Conservation (phyloP, 2,888 invertebrate species). For the Archips crataeganus region DNA sequence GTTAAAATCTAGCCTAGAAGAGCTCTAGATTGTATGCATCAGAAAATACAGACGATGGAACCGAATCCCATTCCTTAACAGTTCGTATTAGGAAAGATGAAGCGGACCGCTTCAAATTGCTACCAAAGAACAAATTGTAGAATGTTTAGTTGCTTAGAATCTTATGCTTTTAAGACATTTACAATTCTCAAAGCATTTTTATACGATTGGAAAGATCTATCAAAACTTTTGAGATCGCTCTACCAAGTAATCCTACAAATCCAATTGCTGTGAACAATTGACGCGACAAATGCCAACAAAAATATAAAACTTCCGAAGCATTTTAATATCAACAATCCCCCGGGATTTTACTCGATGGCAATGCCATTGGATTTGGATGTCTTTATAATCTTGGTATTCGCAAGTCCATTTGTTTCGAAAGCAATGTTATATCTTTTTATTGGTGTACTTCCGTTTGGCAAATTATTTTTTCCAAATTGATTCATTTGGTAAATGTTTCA, state of each 20-base stretch:
- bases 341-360: constrained; percentile 6
- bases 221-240: not conserved
- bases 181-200: not conserved
- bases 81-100: no score
- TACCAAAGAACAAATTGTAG: no score
- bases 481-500: no score
- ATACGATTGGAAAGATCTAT: not conserved
- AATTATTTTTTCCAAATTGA: no score
- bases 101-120: no score
- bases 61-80: no score
- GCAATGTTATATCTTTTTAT: not conserved
- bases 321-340: constrained; percentile 25
- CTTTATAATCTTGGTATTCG: not conserved
- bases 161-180: not conserved
- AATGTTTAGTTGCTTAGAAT: no score
- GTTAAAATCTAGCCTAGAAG: no score
- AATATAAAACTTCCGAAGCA: constrained; percentile 19
- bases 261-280: not conserved
- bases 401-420: not conserved
- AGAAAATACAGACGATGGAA: no score
- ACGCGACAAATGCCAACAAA: constrained; percentile 5
- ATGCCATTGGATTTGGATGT: constrained; percentile 5
- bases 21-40: no score
- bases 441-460: no score
- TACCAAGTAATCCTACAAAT: not conserved